Evolutionary conservation across 2,797 vertebrate genomes (phyloP).

Genomic region (Bryconaethiops microstoma): DNA sequence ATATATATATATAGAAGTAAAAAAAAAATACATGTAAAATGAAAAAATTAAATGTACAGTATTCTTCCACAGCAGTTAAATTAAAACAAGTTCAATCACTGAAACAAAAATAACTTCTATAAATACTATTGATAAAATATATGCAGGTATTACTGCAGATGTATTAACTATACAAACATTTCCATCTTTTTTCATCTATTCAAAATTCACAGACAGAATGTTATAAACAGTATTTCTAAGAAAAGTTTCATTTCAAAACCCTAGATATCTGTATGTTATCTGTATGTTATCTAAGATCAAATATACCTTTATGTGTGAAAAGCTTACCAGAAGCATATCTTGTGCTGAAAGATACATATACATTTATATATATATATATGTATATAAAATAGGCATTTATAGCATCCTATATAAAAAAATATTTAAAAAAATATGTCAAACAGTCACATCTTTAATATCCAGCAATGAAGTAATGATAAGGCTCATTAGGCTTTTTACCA

Average conservation of each 20-base stretch:
- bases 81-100: neutral
- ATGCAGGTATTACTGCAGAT: neutral
- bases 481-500: neutral
- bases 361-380: too few species aligned
- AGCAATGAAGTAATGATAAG: neutral
- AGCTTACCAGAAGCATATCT: neutral
- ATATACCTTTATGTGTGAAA: neutral
- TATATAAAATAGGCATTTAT: constrained; percentile 1
- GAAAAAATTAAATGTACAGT: neutral
- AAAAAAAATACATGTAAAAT: neutral
- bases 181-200: neutral
- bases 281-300: neutral
- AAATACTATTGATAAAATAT: neutral
- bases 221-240: neutral
- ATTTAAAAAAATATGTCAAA: neutral
- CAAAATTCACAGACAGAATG: neutral
- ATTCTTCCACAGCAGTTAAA: neutral
- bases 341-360: neutral
- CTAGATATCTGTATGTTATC: neutral
- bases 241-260: neutral
- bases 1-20: too few species aligned
- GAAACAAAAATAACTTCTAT: neutral
- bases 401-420: constrained; percentile 8
- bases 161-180: neutral
- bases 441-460: neutral